phyloP scores from a whole-genome alignment of 2,113 vertebrate genomes.

The Anser brachyrhynchus region DNA sequence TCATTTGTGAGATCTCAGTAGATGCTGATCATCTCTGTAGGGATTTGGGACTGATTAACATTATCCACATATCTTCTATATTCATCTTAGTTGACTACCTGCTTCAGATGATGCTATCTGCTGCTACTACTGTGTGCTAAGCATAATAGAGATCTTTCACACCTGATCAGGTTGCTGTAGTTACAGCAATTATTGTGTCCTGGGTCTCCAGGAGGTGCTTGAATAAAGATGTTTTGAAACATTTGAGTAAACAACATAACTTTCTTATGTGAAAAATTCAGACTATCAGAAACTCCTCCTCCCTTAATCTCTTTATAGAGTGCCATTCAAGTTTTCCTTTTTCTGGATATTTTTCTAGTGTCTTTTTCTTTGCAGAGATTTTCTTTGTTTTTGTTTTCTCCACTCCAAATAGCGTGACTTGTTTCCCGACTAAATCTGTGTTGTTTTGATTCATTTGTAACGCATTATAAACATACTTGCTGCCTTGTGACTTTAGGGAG shows the following conservation, averaged over 20 bases:
- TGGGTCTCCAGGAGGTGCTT: constrained; percentile 14
- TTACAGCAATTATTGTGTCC: constrained; percentile 62
- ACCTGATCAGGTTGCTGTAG: constrained; percentile 49
- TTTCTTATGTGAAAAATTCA: background rate
- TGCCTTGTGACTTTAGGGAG: background rate
- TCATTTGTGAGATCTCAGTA: background rate
- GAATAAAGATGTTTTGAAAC: constrained; percentile 17
- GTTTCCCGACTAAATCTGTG: background rate
- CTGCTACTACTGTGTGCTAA: background rate
- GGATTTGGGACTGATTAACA: constrained; percentile 41
- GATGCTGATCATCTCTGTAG: constrained; percentile 8
- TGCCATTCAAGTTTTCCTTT: background rate
- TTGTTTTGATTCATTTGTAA: background rate
- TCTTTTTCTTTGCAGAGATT: background rate
- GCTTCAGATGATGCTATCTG: constrained; percentile 18
- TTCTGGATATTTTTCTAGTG: background rate
- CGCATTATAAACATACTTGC: background rate
- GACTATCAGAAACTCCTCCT: background rate
- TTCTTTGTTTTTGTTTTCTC: background rate
- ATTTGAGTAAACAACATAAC: constrained; percentile 7
- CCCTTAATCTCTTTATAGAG: background rate
- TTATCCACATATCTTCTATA: constrained; percentile 8
- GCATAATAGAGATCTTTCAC: constrained; percentile 37
- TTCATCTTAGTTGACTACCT: constrained; percentile 7
- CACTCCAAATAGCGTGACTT: background rate